phyloP scores from a whole-genome alignment of 2,888 invertebrate genomes.

The Harmothoe impar region DNA sequence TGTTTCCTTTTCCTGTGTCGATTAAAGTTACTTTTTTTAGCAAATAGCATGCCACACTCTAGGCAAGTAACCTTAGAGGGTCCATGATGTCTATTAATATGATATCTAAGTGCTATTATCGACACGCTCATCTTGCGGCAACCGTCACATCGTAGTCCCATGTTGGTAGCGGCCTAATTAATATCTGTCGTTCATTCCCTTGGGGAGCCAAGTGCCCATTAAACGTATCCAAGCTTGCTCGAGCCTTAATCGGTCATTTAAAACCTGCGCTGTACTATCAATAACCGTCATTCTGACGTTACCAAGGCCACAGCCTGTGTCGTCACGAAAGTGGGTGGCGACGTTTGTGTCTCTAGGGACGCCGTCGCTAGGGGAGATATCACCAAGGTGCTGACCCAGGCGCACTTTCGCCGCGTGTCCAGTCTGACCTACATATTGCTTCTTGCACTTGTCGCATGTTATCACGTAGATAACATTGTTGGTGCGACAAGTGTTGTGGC shows the following conservation, averaged over 20 bases:
- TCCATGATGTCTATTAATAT: too few species aligned
- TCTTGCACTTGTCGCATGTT: not conserved
- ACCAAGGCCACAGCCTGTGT: not conserved
- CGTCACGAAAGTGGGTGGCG: not conserved
- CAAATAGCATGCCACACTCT: too few species aligned
- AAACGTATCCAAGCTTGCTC: not conserved
- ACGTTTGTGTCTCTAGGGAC: too few species aligned
- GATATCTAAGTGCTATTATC: too few species aligned
- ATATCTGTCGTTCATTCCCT: not conserved
- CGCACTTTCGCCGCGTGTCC: not conserved
- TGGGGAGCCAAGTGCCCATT: not conserved
- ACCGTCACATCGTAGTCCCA: too few species aligned
- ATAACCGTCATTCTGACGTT: not conserved
- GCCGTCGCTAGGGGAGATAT: not conserved
- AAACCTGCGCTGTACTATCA: not conserved
- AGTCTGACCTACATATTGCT: slow-evolving; percentile 1
- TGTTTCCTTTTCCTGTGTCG: too few species aligned
- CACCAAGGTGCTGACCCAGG: too few species aligned
- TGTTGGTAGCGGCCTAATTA: too few species aligned
- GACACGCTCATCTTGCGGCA: too few species aligned
- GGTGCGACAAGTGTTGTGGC: not conserved
- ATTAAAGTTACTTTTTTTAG: too few species aligned
- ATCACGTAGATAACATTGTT: slow-evolving; percentile 1
- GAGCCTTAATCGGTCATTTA: not conserved
- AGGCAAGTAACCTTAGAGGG: too few species aligned